Evolutionary conservation across 2,888 invertebrate species (phyloP).

Genomic region (Holacanthella duospinosa): DNA sequence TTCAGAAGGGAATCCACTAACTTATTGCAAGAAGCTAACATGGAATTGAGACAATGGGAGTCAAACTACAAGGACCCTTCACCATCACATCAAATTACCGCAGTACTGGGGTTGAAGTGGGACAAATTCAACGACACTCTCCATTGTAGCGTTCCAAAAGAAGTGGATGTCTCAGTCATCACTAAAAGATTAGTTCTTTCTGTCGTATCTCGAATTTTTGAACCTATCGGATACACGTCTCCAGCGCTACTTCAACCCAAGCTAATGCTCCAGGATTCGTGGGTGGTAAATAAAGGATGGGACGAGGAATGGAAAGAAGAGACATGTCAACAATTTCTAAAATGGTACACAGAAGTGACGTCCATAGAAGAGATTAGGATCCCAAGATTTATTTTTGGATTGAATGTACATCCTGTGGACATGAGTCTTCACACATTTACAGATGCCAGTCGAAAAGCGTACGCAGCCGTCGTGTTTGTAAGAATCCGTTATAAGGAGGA

Average conservation of each 20-base stretch:
- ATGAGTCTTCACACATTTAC: not conserved
- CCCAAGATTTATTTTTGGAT: no score
- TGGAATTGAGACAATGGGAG: slow-evolving; percentile 16
- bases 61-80: not conserved
- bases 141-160: not conserved
- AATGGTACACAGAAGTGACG: not conserved
- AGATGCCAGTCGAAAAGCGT: slow-evolving; percentile 9
- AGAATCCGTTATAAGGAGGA: not conserved
- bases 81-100: not conserved
- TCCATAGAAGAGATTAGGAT: slow-evolving; percentile 8
- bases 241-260: slow-evolving; percentile 13
- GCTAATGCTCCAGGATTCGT: slow-evolving; percentile 19
- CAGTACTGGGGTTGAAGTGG: not conserved
- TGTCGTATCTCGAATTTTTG: slow-evolving; percentile 12
- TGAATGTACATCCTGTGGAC: not conserved
- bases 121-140: not conserved
- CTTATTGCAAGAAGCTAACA: slow-evolving; percentile 4
- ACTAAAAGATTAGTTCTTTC: slow-evolving; percentile 20
- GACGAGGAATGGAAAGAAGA: slow-evolving; percentile 15
- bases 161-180: not conserved
- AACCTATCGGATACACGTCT: slow-evolving; percentile 14
- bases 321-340: not conserved
- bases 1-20: not conserved
- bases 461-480: slow-evolving; percentile 9
- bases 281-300: slow-evolving; percentile 17